Conservation (phyloP, 2,797 vertebrate genomes). For the Danionella dracula region DNA sequence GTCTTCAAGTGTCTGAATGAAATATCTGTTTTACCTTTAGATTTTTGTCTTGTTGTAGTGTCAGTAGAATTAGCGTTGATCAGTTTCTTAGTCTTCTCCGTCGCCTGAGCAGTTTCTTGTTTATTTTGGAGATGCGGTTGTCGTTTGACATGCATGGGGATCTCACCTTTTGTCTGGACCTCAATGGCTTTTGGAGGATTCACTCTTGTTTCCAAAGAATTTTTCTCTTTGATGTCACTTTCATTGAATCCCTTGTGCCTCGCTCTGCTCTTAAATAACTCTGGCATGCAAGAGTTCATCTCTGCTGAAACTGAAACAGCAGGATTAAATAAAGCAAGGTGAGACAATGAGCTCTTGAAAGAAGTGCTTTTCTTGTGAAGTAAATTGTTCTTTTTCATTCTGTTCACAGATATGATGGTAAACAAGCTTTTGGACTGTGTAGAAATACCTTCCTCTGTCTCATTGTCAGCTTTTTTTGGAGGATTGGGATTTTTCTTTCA, state of each 20-base stretch:
- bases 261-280: constrained; percentile 1
- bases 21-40: constrained; percentile 38
- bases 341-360: constrained; percentile 13
- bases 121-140: constrained; percentile 55
- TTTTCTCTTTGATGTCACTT: constrained; percentile 12
- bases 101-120: constrained; percentile 53
- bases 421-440: not conserved
- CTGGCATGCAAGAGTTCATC: constrained; percentile 8
- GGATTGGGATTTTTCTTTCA: constrained; percentile 6
- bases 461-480: constrained; percentile 34
- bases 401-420: not conserved
- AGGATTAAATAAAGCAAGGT: constrained; percentile 15
- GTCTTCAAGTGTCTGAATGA: constrained; percentile 46
- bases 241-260: constrained; percentile 11
- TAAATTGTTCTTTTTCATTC: constrained; percentile 16
- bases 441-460: not conserved
- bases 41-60: too few species aligned
- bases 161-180: constrained; percentile 14
- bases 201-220: constrained; percentile 8
- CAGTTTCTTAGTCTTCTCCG: too few species aligned
- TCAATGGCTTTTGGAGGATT: not conserved
- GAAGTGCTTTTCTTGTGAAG: constrained; percentile 18
- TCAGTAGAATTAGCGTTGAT: too few species aligned
- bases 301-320: constrained; percentile 19
- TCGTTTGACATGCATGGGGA: constrained; percentile 40